phyloP scores from a whole-genome alignment of 2,888 invertebrate genomes.

The Bombyx huttoni region DNA sequence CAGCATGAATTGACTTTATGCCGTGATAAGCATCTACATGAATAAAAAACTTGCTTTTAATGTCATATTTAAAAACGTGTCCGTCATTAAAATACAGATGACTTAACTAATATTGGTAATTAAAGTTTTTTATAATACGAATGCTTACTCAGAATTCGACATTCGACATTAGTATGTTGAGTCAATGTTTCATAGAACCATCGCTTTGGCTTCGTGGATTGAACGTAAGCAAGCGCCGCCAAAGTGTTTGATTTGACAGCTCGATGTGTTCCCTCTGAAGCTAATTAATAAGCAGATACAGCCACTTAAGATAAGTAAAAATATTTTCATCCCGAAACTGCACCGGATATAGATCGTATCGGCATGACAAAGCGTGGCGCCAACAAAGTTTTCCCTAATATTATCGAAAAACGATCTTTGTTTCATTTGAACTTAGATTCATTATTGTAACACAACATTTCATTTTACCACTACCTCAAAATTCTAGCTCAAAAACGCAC shows the following conservation, averaged over 20 bases:
- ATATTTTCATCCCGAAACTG: constrained; percentile 71
- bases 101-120: constrained; percentile 13
- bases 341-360: constrained; percentile 70
- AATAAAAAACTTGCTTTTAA: constrained; percentile 10
- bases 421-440: background rate
- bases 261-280: constrained; percentile 53
- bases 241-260: constrained; percentile 69
- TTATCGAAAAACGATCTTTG: constrained; percentile 18
- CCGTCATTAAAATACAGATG: constrained; percentile 15
- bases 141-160: constrained; percentile 21
- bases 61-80: constrained; percentile 12
- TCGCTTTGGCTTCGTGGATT: constrained; percentile 44
- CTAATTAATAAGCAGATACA: constrained; percentile 73
- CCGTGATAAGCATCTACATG: constrained; percentile 1
- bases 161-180: constrained; percentile 19
- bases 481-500: constrained; percentile 15
- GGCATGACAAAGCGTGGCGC: constrained; percentile 70
- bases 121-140: constrained; percentile 12
- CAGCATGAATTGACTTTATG: constrained; percentile 6
- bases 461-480: constrained; percentile 14
- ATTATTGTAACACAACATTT: constrained; percentile 11
- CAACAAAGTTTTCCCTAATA: constrained; percentile 26
- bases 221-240: constrained; percentile 39
- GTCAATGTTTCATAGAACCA: constrained; percentile 49
- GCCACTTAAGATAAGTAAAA: constrained; percentile 72